Conservation (phyloP, 2,888 invertebrate genomes). For the Sarcophaga rosellei region DNA sequence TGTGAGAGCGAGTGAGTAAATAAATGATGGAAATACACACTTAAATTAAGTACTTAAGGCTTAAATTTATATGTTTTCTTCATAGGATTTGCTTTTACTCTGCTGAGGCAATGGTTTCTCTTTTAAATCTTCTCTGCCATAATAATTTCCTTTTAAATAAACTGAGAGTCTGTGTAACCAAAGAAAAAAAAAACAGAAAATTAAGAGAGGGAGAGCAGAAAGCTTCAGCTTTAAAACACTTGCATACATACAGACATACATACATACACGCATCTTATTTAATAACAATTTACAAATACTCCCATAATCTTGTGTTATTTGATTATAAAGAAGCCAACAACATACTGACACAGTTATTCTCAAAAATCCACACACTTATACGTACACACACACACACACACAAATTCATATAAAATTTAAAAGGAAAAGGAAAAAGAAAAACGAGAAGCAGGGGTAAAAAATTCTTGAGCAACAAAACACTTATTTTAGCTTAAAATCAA, state of each 20-base stretch:
- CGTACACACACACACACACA: constrained; percentile 6
- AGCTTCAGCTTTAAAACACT: not conserved
- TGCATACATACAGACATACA: not conserved
- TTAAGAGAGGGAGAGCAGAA: not conserved
- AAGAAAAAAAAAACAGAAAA: not conserved
- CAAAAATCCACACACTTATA: not conserved
- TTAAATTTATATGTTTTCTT: constrained; percentile 47
- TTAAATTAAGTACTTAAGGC: constrained; percentile 60
- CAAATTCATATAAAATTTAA: constrained; percentile 8
- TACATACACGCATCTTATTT: constrained; percentile 47
- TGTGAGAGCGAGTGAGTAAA: not conserved
- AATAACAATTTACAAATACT: constrained; percentile 63
- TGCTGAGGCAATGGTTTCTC: constrained; percentile 4
- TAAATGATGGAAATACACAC: constrained; percentile 15
- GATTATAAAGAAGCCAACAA: constrained; percentile 44
- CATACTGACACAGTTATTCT: not conserved
- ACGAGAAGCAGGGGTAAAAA: not conserved
- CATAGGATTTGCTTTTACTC: not conserved
- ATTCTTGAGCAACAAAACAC: constrained; percentile 53
- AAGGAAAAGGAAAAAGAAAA: not conserved
- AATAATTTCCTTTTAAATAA: constrained; percentile 54
- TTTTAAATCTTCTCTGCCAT: constrained; percentile 42
- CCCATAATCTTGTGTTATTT: constrained; percentile 60
- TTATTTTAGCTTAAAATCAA: constrained; percentile 64
- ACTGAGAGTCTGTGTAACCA: constrained; percentile 1